phyloP scores from a whole-genome alignment of 2,113 vertebrate genomes.

The Puffinus mauretanicus region DNA sequence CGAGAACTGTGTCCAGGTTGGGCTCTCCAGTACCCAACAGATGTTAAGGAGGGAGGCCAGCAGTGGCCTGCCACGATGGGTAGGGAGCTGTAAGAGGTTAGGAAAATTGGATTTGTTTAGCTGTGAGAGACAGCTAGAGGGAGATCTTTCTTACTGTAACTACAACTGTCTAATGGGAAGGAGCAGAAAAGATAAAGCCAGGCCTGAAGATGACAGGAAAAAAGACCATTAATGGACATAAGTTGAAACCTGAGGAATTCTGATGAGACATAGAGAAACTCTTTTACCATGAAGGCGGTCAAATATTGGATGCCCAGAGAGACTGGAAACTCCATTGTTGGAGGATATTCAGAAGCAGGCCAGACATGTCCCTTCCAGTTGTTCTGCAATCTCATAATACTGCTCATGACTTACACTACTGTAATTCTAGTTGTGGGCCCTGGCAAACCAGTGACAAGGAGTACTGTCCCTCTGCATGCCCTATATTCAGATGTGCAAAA shows the following conservation, averaged over 20 bases:
- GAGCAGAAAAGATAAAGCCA: not conserved
- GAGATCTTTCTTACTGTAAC: not conserved
- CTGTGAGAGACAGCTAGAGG: not conserved
- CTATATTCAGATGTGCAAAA: not conserved
- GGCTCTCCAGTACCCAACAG: not conserved
- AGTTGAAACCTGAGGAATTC: not conserved
- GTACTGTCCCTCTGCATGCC: not conserved
- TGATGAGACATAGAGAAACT: not conserved
- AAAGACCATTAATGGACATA: fast-evolving
- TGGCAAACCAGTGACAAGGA: not conserved
- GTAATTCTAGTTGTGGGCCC: not conserved
- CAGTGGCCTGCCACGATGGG: not conserved
- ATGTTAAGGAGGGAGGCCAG: not conserved
- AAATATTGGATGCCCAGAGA: not conserved
- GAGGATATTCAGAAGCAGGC: not conserved
- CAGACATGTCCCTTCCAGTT: not conserved
- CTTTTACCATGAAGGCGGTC: not conserved
- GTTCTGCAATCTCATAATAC: not conserved
- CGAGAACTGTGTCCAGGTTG: not conserved
- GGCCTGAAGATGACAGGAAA: not conserved
- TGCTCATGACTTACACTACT: not conserved
- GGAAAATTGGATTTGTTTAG: not conserved
- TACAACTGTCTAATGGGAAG: not conserved
- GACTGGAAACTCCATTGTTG: not conserved
- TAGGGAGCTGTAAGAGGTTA: not conserved